Evolutionary conservation across 2,888 invertebrate species (phyloP).

Genomic region (Microdon myrmicae): DNA sequence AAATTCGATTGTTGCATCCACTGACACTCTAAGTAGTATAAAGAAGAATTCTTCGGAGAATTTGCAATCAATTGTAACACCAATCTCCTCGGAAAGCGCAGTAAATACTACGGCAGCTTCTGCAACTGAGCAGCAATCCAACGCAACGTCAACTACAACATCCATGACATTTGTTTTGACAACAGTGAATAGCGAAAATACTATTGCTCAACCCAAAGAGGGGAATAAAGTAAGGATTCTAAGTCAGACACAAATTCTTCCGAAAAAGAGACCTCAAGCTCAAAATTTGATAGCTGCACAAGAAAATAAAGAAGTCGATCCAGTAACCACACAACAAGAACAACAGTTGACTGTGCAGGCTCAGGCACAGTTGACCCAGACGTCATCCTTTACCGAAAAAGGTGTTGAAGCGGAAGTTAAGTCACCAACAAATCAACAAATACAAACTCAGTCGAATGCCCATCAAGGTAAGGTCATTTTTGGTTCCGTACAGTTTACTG

Average conservation of each 20-base stretch:
- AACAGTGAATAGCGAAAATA: constrained; percentile 41
- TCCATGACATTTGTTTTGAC: no score
- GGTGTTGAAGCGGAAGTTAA: constrained; percentile 57
- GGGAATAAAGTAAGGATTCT: constrained; percentile 65
- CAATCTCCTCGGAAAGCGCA: constrained; percentile 34
- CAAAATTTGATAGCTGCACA: constrained; percentile 65
- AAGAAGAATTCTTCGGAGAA: constrained; percentile 27
- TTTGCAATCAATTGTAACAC: constrained; percentile 1
- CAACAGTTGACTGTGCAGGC: constrained; percentile 52
- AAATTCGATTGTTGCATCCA: neutral
- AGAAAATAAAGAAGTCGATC: constrained; percentile 54
- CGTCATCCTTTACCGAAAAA: constrained; percentile 43
- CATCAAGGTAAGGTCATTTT: constrained; percentile 42
- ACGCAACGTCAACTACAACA: no score
- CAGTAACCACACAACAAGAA: constrained; percentile 57
- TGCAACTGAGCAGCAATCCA: no score
- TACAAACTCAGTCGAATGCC: constrained; percentile 42
- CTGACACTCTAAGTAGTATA: constrained; percentile 9
- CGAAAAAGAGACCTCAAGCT: constrained; percentile 66
- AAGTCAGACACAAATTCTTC: constrained; percentile 65
- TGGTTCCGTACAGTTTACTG: no score
- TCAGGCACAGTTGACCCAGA: constrained; percentile 1
- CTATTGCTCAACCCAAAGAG: constrained; percentile 57
- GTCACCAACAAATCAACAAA: constrained; percentile 37
- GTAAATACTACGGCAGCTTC: constrained; percentile 67